These are phyloP conservation scores for Zaprionus nigranus DNA, from an alignment of 1,140 invertebrate species.

Conservation along the genomic window DNA sequence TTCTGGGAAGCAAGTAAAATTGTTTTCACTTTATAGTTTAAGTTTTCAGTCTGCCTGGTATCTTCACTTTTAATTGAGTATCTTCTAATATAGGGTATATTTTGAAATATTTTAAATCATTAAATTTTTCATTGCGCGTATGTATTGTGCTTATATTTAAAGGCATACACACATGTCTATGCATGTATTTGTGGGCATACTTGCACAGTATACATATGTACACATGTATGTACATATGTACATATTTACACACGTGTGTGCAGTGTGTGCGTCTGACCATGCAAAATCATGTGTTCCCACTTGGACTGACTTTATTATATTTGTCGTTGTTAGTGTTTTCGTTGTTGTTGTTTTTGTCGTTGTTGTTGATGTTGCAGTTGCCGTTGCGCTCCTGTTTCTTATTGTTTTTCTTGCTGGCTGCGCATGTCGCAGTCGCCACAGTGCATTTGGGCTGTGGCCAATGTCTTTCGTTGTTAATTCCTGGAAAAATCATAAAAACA, in stretches of 20 bases:
- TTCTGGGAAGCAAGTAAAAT: constrained; percentile 32
- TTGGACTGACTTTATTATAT: constrained; percentile 38
- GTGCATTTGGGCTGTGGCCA: constrained; percentile 38
- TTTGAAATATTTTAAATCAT: constrained; percentile 5
- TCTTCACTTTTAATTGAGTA: constrained; percentile 1
- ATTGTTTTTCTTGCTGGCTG: constrained; percentile 49
- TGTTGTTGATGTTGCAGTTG: constrained; percentile 35
- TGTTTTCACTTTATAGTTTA: constrained; percentile 1
- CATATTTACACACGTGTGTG: constrained; percentile 46
- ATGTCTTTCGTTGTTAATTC: constrained; percentile 68
- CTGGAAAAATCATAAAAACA: constrained; percentile 80
- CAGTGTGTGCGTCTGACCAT: constrained; percentile 43
- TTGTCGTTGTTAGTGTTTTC: constrained; percentile 1
- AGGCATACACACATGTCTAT: neutral
- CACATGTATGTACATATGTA: too few relatives aligned
- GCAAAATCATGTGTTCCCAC: constrained; percentile 76
- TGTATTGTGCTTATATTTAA: neutral
- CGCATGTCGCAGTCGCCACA: constrained; percentile 40
- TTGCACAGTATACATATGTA: neutral
- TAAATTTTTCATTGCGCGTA: constrained; percentile 19
- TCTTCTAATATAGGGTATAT: constrained; percentile 7
- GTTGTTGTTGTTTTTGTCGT: constrained; percentile 35
- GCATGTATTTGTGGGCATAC: constrained; percentile 1
- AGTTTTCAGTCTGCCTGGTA: neutral
- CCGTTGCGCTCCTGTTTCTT: constrained; percentile 50